Evolutionary conservation across 2,888 invertebrate species (phyloP).

Genomic region (Heliothis peltigera): DNA sequence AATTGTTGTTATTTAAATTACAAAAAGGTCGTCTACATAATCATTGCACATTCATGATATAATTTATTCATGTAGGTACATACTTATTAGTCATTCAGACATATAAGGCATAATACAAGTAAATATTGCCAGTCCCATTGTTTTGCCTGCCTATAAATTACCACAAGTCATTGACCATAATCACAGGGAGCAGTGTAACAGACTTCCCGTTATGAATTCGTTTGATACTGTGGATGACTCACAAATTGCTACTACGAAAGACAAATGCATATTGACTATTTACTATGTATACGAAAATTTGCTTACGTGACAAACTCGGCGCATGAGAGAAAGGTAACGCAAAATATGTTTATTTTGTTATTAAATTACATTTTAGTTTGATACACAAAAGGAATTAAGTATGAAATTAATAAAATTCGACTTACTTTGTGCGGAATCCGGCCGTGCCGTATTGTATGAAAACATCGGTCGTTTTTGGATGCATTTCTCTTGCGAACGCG

Average conservation of each 20-base stretch:
- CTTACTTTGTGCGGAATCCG: slow-evolving; percentile 95
- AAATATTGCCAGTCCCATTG: slow-evolving; percentile 67
- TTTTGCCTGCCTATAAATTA: slow-evolving; percentile 71
- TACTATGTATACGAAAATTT: slow-evolving; percentile 43
- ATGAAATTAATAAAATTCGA: slow-evolving; percentile 66
- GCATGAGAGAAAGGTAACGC: slow-evolving; percentile 69
- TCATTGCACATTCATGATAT: slow-evolving; percentile 19
- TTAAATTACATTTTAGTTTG: slow-evolving; percentile 62
- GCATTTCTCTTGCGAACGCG: slow-evolving; percentile 94
- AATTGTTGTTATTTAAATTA: slow-evolving; percentile 41
- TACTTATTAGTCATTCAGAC: not conserved
- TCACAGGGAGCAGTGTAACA: slow-evolving; percentile 68
- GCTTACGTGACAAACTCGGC: slow-evolving; percentile 74
- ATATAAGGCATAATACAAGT: slow-evolving; percentile 31
- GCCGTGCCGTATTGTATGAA: slow-evolving; percentile 95
- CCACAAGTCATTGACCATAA: slow-evolving; percentile 84
- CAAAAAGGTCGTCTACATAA: slow-evolving; percentile 30
- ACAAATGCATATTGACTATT: slow-evolving; percentile 27
- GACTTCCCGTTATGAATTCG: slow-evolving; percentile 86
- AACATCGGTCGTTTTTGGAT: slow-evolving; percentile 92
- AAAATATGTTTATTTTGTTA: slow-evolving; percentile 60
- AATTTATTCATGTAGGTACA: slow-evolving; percentile 6
- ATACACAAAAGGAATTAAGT: slow-evolving; percentile 56
- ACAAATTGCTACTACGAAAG: slow-evolving; percentile 58
- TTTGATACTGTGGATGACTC: slow-evolving; percentile 80